Evolutionary conservation across 2,797 vertebrate species (phyloP), one percentile per base, ranked within the genome.

Genomic region (Clarias laeviceps): DNA sequence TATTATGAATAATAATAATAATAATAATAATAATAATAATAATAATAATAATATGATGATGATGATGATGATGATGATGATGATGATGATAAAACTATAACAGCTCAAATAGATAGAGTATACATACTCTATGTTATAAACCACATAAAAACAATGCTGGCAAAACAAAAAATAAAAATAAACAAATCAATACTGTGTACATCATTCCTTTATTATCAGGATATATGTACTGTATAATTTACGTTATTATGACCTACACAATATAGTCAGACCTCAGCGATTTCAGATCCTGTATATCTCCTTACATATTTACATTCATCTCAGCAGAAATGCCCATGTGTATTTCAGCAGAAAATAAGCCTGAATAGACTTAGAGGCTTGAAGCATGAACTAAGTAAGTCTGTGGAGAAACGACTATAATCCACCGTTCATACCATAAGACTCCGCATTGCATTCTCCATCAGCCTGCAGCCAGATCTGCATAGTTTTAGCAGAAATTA

Each of bases 311-410:
- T 87, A 90, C 80, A 88, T 87, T 84, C 87, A 72, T 80, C 64
- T 84, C 65, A 84, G 87, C 50, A 73, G 40, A 61, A 83, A 82
- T 32, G 74, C 78, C 73, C 64, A 62, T 83, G 76, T 69, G 84
- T 83, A 88, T 86, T 86, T 82, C 69, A 84, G 79, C 74, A 87
- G 79, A 90, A 89, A 87, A 89, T 85, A 84, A 89, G 87, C 85
- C 85, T 87, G 77, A 70, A 84, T 82, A 70, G 87, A 86, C 82
- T 85, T 87, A 87, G 62, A 85, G 68, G 66, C 65, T 66, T 70
- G 80, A 84, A 87, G 82, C 83, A 84, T 87, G 50, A 82, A 80
- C 66, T 73, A 86, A 40, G 61, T 82, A 86, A 90, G 69, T 86
- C 86, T 80, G 76, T 87, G 84, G 66, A 87, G 80, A 87, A 82